Base-by-base conservation (phyloP, 2,797 vertebrate genomes). In the Cossypha caffra region DNA sequence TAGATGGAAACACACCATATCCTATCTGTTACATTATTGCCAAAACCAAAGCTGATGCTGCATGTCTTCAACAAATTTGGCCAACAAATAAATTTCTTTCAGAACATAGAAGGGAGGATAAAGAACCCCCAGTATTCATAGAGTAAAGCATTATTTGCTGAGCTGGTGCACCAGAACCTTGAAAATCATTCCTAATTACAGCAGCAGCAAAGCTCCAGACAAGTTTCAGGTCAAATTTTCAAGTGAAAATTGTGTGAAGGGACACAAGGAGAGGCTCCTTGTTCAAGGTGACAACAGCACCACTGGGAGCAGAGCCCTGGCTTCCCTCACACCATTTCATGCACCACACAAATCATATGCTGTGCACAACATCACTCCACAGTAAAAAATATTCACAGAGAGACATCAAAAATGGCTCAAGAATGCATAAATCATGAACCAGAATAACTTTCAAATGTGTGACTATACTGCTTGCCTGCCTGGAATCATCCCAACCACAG, bases 301-400 rank as follows among this genome's bases (percentile, higher is more conserved):
- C 3, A 0, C 31, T 16, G 24, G 20, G 33, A 77, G 20, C 5
- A 91, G 28, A 67, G n/a, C 16, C 54, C 16, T 79, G 40, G 17
- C 15, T 59, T 80, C 73, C 62, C 33, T 15, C 25, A 24, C 35
- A 29, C 20, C 20, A 21, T 10, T 71, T 68, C n/a, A 35, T 6
- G 25, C n/a, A 64, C 10, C 8, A 4, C 14, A 7, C 20, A 68
- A 7, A 38, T 29, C 12, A 3, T 1, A 16, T 11, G 2, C 33
- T 37, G 25, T 3, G 16, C 15, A 42, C 11, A 52, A 15, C n/a
- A 76, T 40, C 12, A 58, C 14, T 40, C 16, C 83, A 67, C 12
- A 28, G 5, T 31, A 24, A 16, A 15, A 48, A 33, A 24, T 1
- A 40, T 33, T 61, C 50, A 1, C 52, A 64, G 31, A 61, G 20